Evolutionary conservation across 2,888 invertebrate genomes (phyloP).

Genomic region (Oasisia sp.): DNA sequence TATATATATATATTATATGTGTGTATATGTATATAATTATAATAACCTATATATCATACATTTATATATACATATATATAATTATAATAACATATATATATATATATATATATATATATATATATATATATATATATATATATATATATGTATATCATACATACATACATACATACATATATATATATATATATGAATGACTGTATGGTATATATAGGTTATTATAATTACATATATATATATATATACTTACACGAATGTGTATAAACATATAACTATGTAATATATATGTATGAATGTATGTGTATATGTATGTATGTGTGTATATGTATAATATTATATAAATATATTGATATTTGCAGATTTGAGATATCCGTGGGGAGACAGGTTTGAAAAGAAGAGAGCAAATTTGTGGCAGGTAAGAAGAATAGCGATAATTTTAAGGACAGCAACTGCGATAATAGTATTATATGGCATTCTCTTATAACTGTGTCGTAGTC

Average conservation of each 20-base stretch:
- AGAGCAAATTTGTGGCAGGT: slow-evolving; percentile 65
- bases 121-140: not conserved
- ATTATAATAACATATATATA: too few relatives aligned
- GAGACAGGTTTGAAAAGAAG: slow-evolving; percentile 54
- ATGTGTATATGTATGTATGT: slow-evolving; percentile 3
- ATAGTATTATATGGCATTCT: too few relatives aligned
- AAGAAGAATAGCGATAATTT: slow-evolving; percentile 14
- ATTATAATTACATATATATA: too few relatives aligned
- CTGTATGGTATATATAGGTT: too few relatives aligned
- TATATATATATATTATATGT: too few relatives aligned
- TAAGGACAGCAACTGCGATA: too few relatives aligned
- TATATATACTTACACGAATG: not conserved
- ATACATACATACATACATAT: too few relatives aligned
- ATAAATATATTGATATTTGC: not conserved
- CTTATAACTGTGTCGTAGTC: too few relatives aligned
- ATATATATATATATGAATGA: too few relatives aligned
- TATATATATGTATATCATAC: not conserved
- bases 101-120: too few relatives aligned
- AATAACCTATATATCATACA: not conserved
- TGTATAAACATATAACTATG: not conserved
- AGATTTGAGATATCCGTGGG: slow-evolving; percentile 60
- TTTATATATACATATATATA: not conserved
- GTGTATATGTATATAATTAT: not conserved
- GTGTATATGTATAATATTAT: not conserved
- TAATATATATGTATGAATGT: not conserved